Evolutionary conservation across 1,140 invertebrate species (phyloP), one percentile per base, ranked within the genome.

Genomic region (Cardiocondyla obscurior): DNA sequence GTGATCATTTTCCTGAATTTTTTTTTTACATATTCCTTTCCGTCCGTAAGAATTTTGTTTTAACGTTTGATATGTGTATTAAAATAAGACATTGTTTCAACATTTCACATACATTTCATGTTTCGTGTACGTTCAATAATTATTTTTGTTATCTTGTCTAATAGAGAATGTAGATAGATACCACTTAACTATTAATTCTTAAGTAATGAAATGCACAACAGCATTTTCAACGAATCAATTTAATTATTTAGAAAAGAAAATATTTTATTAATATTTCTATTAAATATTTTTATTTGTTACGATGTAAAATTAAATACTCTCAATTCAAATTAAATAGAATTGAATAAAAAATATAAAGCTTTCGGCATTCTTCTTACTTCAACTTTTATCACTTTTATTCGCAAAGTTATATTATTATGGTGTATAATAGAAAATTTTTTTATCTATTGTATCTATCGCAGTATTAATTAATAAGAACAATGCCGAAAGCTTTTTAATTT

Each of bases 1-100:
- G 88, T 82, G 85, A 83, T 88, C 72, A 84, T 79, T 86, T 51
- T 33, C 51, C 76, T 12, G 42, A 4, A n/a, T 28, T 49, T 33
- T 39, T 42, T 12, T 7, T n/a, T n/a, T n/a, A n/a, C 36, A 28
- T 10, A 6, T 30, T 70, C 62, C 85, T 28, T 42, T 51, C 30
- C n/a, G 10, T 1, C 33, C 69, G 25, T 67, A 19, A 53, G 4
- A 25, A 51, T 53, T 39, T 30, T 28, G 74, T 67, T 51, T 67
- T 53, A 67, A 69, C 33, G 30, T 39, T 39, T 53, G 28, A 30
- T 22, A 76, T 19, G 28, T 49, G 16, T 76, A 76, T 39, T 64
- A 28, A 39, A n/a, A 69, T 55, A 28, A 53, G 30, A 36, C n/a
- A n/a, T n/a, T n/a, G n/a, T n/a, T 67, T 28, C 12, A 16, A 67